Evolutionary conservation across 2,797 vertebrate genomes (phyloP), one percentile per base, ranked within the genome.

Genomic region (Chelidonichthys spinosus): DNA sequence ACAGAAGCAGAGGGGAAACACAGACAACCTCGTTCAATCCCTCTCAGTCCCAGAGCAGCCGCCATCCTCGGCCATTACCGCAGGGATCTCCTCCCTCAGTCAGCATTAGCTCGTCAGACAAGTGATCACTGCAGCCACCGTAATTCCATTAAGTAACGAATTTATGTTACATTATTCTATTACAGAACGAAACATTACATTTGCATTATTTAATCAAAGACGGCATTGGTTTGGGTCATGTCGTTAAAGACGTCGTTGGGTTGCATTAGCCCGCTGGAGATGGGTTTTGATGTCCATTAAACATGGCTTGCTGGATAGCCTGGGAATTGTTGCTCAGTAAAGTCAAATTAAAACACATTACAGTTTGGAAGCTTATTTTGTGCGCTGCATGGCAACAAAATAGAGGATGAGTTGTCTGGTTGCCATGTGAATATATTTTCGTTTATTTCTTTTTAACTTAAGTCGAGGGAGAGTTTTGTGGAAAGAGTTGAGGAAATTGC

Each of bases 141-240:
- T 91, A 88, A 92, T 90, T 15, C 79, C 73, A 90, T 92, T 89
- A 87, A 79, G 68, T 59, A 72, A 87, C 81, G 6, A 82, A 90
- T 86, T 85, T 85, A 93, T 91, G 87, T 76, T 80, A 8, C 90
- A 85, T 93, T 90, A 92, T 93, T 90, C 85, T 87, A 89, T 93
- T 93, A 91, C 78, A 44, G 55, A 68, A 85, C 72, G 9, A 89
- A 87, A 74, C 87, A 87, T 87, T 85, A 73, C 88, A 90, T 93
- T 90, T 90, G 90, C 92, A 90, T 91, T 85, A 93, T 90, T 90
- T 87, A 89, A 93, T 93, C 86, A 85, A 74, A 88, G 87, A 86
- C 79, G 63, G 76, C 84, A 82, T 85, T 83, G 88, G 82, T 87
- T 91, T 90, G 86, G 89, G 89, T 92, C 76, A 92, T 85, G 83